Conservation (phyloP, 2,888 invertebrate genomes). For the Agonopterix subpropinquella region DNA sequence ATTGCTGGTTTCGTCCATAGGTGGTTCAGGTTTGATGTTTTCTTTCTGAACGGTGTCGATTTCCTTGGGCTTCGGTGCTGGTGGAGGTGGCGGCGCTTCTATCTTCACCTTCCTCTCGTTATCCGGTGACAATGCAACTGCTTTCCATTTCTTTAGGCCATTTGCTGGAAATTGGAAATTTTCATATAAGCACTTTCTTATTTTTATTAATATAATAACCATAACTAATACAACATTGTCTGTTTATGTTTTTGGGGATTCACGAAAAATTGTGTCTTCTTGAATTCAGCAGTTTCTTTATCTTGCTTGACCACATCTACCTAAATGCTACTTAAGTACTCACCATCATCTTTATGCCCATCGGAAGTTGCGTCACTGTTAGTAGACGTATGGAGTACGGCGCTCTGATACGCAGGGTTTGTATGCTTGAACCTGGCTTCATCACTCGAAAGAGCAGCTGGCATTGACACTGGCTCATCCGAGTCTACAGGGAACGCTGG, state of each 20-base stretch:
- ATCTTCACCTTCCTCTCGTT: slow-evolving; percentile 64
- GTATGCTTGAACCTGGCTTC: slow-evolving; percentile 80
- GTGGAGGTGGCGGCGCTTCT: slow-evolving; percentile 23
- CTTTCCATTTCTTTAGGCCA: slow-evolving; percentile 86
- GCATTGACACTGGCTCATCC: slow-evolving; percentile 65
- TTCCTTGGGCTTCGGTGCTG: slow-evolving; percentile 30
- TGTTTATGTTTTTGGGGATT: too few species aligned
- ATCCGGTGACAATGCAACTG: slow-evolving; percentile 81
- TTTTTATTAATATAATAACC: too few species aligned
- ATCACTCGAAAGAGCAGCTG: slow-evolving; percentile 51
- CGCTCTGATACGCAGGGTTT: slow-evolving; percentile 85
- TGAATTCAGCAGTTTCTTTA: too few species aligned
- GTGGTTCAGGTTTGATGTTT: slow-evolving; percentile 54
- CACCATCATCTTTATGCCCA: slow-evolving; percentile 63
- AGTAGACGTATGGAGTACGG: slow-evolving; percentile 78
- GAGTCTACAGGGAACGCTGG: slow-evolving; percentile 58
- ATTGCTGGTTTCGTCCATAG: slow-evolving; percentile 33
- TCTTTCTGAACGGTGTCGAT: slow-evolving; percentile 54
- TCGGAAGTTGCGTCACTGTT: slow-evolving; percentile 47
- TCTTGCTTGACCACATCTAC: too few species aligned
- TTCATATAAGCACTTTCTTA: neutral
- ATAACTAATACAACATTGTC: neutral
- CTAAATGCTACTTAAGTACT: slow-evolving; percentile 5
- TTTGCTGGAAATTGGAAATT: slow-evolving; percentile 29
- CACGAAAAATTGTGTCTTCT: too few species aligned